These are phyloP conservation scores for Gastracanthus pulcherrimus DNA, from an alignment of 2,888 invertebrate genomes.

Conservation along the genomic window DNA sequence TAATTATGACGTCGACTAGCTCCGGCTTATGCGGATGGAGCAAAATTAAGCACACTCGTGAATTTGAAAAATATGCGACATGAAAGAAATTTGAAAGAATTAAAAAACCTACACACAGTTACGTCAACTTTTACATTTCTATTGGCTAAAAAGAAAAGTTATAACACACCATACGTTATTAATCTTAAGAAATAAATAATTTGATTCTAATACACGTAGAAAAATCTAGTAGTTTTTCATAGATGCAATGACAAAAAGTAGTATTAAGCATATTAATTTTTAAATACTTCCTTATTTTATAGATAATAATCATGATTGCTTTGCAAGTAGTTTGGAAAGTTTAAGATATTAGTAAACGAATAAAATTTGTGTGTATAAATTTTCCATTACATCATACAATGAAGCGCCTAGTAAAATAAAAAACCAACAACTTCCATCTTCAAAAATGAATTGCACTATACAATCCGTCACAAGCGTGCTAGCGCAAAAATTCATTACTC, in stretches of 20 bases:
- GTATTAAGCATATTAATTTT: neutral
- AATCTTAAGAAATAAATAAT: neutral
- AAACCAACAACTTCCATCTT: too few species aligned
- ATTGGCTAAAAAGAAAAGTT: neutral
- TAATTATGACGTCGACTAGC: slow-evolving; percentile 51
- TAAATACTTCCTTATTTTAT: too few species aligned
- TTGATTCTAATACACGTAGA: neutral
- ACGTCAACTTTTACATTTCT: neutral
- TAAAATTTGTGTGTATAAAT: neutral
- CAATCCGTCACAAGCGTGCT: too few species aligned
- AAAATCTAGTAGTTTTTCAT: too few species aligned
- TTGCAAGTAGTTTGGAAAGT: neutral
- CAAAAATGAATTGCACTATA: too few species aligned
- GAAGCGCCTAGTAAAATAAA: too few species aligned
- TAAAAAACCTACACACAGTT: neutral
- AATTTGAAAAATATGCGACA: neutral
- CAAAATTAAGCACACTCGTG: slow-evolving; percentile 9
- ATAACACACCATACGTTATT: neutral
- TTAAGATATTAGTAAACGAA: neutral
- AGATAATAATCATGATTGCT: neutral
- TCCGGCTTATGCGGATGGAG: slow-evolving; percentile 26
- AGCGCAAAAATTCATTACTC: too few species aligned
- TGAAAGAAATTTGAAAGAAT: neutral
- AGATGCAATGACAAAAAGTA: neutral
- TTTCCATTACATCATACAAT: too few species aligned